These are phyloP conservation scores for Magallana ariakensis DNA, from an alignment of 1,140 invertebrate species.

Conservation along the genomic window DNA sequence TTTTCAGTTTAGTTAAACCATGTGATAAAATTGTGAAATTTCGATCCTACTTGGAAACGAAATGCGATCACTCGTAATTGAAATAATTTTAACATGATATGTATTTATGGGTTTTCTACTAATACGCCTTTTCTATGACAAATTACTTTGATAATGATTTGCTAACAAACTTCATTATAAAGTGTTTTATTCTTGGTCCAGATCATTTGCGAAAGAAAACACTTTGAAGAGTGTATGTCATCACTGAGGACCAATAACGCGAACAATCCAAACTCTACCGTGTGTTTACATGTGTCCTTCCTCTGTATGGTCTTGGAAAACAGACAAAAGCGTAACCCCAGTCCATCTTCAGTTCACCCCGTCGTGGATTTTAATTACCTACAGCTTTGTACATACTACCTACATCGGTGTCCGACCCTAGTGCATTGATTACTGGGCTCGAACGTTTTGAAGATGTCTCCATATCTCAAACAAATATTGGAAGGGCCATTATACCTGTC, in stretches of 20 bases:
- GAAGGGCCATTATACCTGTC: neutral
- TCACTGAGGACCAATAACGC: too few relatives aligned
- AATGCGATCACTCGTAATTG: neutral
- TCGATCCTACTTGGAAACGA: neutral
- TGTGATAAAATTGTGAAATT: neutral
- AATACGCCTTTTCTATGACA: neutral
- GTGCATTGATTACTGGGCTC: neutral
- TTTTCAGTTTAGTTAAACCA: neutral
- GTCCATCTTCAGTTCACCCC: neutral
- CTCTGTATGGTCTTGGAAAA: neutral
- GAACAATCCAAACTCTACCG: too few relatives aligned
- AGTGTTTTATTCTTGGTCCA: neutral
- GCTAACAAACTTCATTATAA: neutral
- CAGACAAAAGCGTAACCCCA: too few relatives aligned
- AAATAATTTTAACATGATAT: neutral
- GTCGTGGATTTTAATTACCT: neutral
- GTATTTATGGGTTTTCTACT: neutral
- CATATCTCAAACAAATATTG: conserved; percentile 11
- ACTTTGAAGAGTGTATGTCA: too few relatives aligned
- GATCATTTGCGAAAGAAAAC: too few relatives aligned
- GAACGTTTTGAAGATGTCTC: conserved; percentile 12
- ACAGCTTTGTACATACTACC: neutral
- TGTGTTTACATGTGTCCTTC: too few relatives aligned
- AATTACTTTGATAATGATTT: neutral
- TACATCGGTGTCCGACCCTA: neutral